phyloP scores from a whole-genome alignment of 2,797 vertebrate species.

The Alcedo atthis region DNA sequence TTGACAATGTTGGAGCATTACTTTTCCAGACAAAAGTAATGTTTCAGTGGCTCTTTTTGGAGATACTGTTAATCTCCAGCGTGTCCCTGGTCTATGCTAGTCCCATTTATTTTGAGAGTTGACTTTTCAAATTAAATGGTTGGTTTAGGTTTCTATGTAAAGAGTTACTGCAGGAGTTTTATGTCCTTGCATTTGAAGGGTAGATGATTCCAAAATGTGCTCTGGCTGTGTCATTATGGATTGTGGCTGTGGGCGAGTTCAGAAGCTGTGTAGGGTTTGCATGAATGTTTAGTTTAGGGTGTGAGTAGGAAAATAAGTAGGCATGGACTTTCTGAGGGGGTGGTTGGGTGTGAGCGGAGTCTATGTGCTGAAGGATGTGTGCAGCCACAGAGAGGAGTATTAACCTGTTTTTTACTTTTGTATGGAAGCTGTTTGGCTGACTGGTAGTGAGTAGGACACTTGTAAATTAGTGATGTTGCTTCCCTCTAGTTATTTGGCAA shows the following conservation, averaged over 20 bases:
- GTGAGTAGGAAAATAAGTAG: slow-evolving; percentile 67
- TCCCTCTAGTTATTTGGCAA: slow-evolving; percentile 45
- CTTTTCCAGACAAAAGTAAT: neutral
- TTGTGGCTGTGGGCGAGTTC: slow-evolving; percentile 30
- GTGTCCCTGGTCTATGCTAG: neutral
- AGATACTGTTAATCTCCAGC: neutral
- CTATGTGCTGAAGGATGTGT: slow-evolving; percentile 56
- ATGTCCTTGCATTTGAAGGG: neutral
- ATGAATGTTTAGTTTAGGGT: slow-evolving; percentile 38
- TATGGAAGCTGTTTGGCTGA: slow-evolving; percentile 43
- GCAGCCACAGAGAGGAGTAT: slow-evolving; percentile 9
- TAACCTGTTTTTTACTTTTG: slow-evolving; percentile 50
- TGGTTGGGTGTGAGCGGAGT: slow-evolving; percentile 65
- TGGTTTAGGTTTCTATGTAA: neutral
- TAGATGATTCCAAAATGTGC: neutral
- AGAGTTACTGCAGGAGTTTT: neutral
- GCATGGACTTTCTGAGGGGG: slow-evolving; percentile 56
- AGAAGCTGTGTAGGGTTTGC: slow-evolving; percentile 26
- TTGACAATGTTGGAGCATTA: neutral
- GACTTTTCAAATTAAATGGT: neutral
- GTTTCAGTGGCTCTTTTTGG: neutral
- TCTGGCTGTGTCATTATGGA: neutral
- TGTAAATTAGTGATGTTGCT: slow-evolving; percentile 32
- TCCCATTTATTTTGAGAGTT: neutral
- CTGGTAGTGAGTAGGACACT: slow-evolving; percentile 26